These are phyloP conservation scores for Beroe forskalii DNA, from an alignment of 37 sponge, comb jelly and placozoan species.

Conservation along the genomic window DNA sequence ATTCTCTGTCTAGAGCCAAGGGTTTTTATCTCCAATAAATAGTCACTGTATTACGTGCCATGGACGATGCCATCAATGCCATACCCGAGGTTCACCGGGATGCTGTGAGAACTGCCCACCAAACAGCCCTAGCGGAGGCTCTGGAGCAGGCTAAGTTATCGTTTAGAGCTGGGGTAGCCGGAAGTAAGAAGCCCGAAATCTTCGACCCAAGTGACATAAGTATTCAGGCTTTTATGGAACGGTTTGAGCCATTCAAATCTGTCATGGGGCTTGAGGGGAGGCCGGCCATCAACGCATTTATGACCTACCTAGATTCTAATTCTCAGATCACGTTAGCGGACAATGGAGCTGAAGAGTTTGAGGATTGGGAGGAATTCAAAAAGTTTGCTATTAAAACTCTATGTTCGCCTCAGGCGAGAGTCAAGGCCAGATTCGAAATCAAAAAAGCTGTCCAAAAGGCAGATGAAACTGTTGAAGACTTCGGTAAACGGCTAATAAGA, in stretches of 20 bases:
- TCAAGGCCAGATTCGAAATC: conserved; percentile 2
- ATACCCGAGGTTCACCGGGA: not conserved
- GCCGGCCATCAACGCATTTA: not conserved
- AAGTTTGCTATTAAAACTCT: not conserved
- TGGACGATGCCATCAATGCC: not conserved
- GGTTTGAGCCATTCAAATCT: not conserved
- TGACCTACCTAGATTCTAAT: conserved; percentile 29
- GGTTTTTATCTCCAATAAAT: no score
- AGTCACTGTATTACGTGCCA: no score
- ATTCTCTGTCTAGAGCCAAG: no score
- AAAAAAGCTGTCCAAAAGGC: not conserved
- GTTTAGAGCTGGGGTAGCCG: conserved; percentile 7
- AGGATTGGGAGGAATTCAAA: conserved; percentile 17
- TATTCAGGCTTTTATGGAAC: not conserved
- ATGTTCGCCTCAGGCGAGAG: not conserved
- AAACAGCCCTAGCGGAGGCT: not conserved
- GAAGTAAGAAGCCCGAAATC: not conserved
- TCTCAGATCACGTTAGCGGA: not conserved
- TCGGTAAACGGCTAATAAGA: not conserved
- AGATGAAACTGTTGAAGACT: not conserved
- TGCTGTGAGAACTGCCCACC: not conserved
- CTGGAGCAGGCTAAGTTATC: not conserved
- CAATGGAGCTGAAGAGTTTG: not conserved
- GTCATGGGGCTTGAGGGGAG: not conserved
- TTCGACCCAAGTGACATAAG: not conserved